Conservation (phyloP, 1,140 invertebrate genomes). For the Pseudobourletiella spinata region DNA sequence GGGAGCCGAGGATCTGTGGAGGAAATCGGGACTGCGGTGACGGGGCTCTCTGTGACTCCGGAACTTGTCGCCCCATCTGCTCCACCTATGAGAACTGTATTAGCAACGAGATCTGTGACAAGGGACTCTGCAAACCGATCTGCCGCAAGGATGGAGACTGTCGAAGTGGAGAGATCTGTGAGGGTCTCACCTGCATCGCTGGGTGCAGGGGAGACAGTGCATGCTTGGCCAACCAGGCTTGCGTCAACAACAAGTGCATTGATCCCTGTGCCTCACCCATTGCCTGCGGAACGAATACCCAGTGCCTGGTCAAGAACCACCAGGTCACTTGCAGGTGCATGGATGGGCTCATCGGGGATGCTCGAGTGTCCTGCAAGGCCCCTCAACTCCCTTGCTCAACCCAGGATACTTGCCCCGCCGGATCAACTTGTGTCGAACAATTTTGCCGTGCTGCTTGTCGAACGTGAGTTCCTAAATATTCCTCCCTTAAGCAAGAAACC, state of each 20-base stretch:
- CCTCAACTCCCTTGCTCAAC: constrained; percentile 52
- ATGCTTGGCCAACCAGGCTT: constrained; percentile 58
- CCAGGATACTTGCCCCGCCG: constrained; percentile 55
- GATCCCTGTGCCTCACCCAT: constrained; percentile 25
- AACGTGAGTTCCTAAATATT: no score
- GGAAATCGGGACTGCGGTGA: constrained; percentile 64
- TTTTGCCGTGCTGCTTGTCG: constrained; percentile 64
- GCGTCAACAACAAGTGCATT: constrained; percentile 63
- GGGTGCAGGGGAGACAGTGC: constrained; percentile 40
- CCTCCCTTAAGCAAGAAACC: no score
- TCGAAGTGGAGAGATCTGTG: constrained; percentile 70
- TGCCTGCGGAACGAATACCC: constrained; percentile 50
- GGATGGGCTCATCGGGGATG: constrained; percentile 60
- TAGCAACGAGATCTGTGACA: constrained; percentile 61
- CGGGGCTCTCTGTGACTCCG: constrained; percentile 56
- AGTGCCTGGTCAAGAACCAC: constrained; percentile 60
- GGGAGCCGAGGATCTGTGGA: constrained; percentile 58
- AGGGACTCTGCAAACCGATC: constrained; percentile 57
- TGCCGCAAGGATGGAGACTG: constrained; percentile 70
- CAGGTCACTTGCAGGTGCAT: constrained; percentile 64
- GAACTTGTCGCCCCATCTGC: constrained; percentile 64
- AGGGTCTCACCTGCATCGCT: constrained; percentile 48
- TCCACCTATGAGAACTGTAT: constrained; percentile 62
- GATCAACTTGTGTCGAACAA: constrained; percentile 61
- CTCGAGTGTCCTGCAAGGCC: constrained; percentile 60